Evolutionary conservation across 1,140 invertebrate species (phyloP).

Genomic region (Heliconius himera): DNA sequence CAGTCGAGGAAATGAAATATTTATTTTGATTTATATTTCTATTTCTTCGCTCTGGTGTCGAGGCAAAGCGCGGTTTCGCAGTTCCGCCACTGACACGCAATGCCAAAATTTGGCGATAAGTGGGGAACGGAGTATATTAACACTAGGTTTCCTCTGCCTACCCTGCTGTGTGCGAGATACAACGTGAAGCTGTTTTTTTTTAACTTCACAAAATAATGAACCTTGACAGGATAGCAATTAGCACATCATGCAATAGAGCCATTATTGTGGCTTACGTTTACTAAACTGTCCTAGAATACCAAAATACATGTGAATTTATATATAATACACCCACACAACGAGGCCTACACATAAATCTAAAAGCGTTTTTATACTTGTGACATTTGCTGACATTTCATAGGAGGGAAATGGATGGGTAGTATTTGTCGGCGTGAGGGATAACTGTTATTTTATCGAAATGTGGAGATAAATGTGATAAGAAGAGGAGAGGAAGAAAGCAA

Average conservation of each 20-base stretch:
- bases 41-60: too few relatives aligned
- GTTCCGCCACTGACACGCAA: too few relatives aligned
- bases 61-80: too few relatives aligned
- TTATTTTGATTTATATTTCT: too few relatives aligned
- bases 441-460: constrained; percentile 17
- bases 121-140: too few relatives aligned
- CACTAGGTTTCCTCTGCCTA: too few relatives aligned
- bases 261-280: not conserved
- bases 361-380: constrained; percentile 22
- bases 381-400: constrained; percentile 37
- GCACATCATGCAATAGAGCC: not conserved
- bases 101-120: too few relatives aligned
- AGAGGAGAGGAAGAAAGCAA: not conserved
- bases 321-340: not conserved
- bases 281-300: not conserved
- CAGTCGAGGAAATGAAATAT: too few relatives aligned
- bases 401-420: constrained; percentile 20
- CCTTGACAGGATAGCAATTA: not conserved
- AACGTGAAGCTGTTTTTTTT: too few relatives aligned
- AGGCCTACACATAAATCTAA: constrained; percentile 8
- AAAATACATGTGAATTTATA: not conserved
- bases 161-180: too few relatives aligned
- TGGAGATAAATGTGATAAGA: constrained; percentile 20
- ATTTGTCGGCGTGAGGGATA: constrained; percentile 24
- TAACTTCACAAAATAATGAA: too few relatives aligned